Evolutionary conservation across 1,140 invertebrate species (phyloP), one percentile per base, ranked within the genome.

Genomic region (Drosophila ogumai): DNA sequence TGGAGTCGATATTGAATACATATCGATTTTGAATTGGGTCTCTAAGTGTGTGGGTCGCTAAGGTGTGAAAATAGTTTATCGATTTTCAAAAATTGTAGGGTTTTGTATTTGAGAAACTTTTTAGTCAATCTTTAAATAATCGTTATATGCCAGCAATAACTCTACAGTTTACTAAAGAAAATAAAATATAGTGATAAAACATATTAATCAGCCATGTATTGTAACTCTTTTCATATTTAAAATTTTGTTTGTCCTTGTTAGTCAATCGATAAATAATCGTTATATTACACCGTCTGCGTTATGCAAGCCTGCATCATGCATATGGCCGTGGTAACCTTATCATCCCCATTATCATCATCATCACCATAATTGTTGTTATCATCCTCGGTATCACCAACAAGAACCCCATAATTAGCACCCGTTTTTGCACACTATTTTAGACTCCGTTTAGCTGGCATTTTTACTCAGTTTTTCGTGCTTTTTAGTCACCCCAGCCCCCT

Each of bases 281-380:
- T 49, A n/a, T 32, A 32, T 32, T 7, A 72, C 68, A 58, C 69
- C 7, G 36, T 46, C 46, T 68, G 25, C 31, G 17, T 38, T 50
- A n/a, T 67, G 65, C 12, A 32, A 71, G 46, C 41, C 63, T 32
- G 67, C 67, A 66, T 44, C 38, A 38, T 68, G 41, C 32, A 57
- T 38, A 63, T 41, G 50, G 34, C 64, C 67, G 38, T 46, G 63
- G 49, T 34, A 25, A 44, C 19, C 17, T 19, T 28, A 63, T 52
- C 47, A 25, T 38, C 46, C 43, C n/a, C n/a, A n/a, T n/a, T n/a
- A n/a, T n/a, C n/a, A n/a, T n/a, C 38, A 22, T 8, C 63, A 6
- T 36, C 17, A 43, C 46, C 47, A 25, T 56, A 63, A 25, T 25
- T 28, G 19, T 54, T 25, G 49, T 34, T 52, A 54, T 25, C 59